Base-by-base conservation (phyloP, 2,888 invertebrate species). In the Eilema griseolum region DNA sequence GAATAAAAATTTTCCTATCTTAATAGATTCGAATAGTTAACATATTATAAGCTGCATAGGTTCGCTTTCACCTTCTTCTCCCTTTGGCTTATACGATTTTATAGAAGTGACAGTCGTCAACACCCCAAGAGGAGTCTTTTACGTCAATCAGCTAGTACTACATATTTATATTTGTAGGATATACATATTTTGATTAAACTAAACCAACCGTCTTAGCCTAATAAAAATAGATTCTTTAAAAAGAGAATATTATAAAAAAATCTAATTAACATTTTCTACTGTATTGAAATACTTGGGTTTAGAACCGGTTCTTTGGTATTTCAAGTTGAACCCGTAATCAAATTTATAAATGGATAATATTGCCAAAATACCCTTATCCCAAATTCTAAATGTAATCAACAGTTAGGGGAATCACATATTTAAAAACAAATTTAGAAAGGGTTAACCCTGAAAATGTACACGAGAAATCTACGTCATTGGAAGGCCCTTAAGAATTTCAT, bases 401-500 rank as follows among this genome's bases (percentile, higher is more conserved):
- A 20, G 24, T 61, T 1, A 52, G 46, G 70, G 65, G 66, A 70
- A 65, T 61, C 33, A 33, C 23, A 31, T 52, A 31, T 61, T 20
- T 52, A 24, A 46, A 20, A 26, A 46, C 4, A 57, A 33, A 41
- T 67, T 31, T 52, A 61, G 61, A 69, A 69, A 69, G 65, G 52
- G 14, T 41, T 56, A 33, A 56, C 60, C 69, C 33, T 61, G 52
- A 60, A 69, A 56, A 41, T 26, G 41, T 26, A 20, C 4, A 46
- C 52, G n/a, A 59, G 33, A 69, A 61, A 61, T 23, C 57, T 28
- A 66, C 66, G 70, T 70, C 70, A 66, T 61, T 33, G 52, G 14
- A 31, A 56, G 26, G 66, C 33, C 66, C 37, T 23, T 66, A n/a
- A 11, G 37, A 23, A 52, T 52, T 33, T 24, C 26, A 56, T 23